Percentiles rank a stretch among this genome's conserved stretches.
These are phyloP conservation scores for Nysson spinosus DNA, from an alignment of 2,888 invertebrate genomes.

Conservation along the genomic window DNA sequence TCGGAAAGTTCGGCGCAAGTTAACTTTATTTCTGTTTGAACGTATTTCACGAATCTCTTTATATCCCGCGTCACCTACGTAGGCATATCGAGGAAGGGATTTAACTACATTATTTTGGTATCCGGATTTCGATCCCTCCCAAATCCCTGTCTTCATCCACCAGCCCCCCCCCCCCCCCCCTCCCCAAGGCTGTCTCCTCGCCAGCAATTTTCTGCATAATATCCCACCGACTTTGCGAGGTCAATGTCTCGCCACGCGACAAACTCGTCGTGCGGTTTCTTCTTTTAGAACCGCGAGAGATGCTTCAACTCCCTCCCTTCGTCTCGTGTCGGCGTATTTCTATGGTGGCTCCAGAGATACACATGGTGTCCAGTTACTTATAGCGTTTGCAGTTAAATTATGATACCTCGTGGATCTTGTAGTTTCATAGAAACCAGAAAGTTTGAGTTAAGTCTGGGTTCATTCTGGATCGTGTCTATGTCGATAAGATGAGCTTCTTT, in stretches of 20 bases:
- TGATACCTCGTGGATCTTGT: slow-evolving; percentile 4
- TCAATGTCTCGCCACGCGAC: slow-evolving; percentile 20
- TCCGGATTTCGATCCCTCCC: slow-evolving; percentile 18
- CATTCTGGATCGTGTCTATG: too few species aligned
- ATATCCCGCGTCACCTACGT: slow-evolving; percentile 10
- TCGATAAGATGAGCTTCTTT: slow-evolving; percentile 7
- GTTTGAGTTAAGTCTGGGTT: too few species aligned
- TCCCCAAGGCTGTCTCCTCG: slow-evolving; percentile 25
- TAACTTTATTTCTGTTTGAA: neutral
- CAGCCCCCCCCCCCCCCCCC: slow-evolving; percentile 10
- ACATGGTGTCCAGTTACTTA: slow-evolving; percentile 27
- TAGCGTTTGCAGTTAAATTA: slow-evolving; percentile 8
- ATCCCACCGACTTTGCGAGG: slow-evolving; percentile 3
- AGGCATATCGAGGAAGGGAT: slow-evolving; percentile 1
- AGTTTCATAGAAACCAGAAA: slow-evolving; percentile 6
- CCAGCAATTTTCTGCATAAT: slow-evolving; percentile 33
- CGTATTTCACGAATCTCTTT: slow-evolving; percentile 6
- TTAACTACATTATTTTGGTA: slow-evolving; percentile 34
- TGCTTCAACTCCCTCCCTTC: neutral
- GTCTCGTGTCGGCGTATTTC: neutral
- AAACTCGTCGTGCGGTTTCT: slow-evolving; percentile 17
- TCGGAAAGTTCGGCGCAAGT: slow-evolving; percentile 1
- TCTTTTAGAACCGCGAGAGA: neutral
- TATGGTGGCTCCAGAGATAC: too few species aligned
- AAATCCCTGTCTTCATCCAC: slow-evolving; percentile 14